These are phyloP conservation scores for Platycheirus rosarum DNA, from an alignment of 2,888 invertebrate species.

Conservation along the genomic window DNA sequence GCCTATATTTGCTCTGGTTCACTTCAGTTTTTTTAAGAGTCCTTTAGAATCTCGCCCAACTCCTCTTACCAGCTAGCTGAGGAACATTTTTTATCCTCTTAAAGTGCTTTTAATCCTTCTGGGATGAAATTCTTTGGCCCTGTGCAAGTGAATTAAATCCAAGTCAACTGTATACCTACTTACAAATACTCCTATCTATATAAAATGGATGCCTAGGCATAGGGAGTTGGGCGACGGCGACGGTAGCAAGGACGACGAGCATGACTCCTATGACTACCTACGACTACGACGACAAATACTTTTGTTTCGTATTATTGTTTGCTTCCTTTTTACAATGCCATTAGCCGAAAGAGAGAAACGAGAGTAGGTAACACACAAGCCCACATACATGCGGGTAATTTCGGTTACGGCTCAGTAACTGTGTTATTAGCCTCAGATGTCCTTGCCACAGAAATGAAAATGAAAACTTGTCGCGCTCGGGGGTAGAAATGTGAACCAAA, in stretches of 20 bases:
- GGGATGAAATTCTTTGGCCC: conserved; percentile 60
- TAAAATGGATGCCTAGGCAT: not conserved
- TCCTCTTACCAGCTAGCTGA: conserved; percentile 37
- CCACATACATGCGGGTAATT: conserved; percentile 69
- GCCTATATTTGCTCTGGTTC: conserved; percentile 64
- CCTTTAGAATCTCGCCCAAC: not conserved
- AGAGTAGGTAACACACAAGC: conserved; percentile 43
- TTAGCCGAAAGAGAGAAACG: conserved; percentile 32
- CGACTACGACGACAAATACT: conserved; percentile 28
- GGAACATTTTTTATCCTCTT: conserved; percentile 71
- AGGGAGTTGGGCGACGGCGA: conserved; percentile 4
- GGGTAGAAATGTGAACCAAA: conserved; percentile 44
- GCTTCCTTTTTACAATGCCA: conserved; percentile 65
- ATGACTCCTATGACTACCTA: not conserved
- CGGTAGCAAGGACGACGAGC: conserved; percentile 1
- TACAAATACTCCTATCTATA: too few relatives aligned
- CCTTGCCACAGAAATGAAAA: conserved; percentile 62
- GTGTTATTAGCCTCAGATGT: conserved; percentile 72
- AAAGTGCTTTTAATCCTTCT: conserved; percentile 73
- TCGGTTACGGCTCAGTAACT: conserved; percentile 70
- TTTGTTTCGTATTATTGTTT: conserved; percentile 65
- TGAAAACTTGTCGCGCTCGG: conserved; percentile 61
- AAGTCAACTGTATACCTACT: conserved; percentile 54
- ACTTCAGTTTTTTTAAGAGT: conserved; percentile 51
- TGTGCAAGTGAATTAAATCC: conserved; percentile 70